Evolutionary conservation across 2,113 vertebrate species (phyloP), one percentile per base, ranked within the genome.

Genomic region (Shinisaurus crocodilurus): DNA sequence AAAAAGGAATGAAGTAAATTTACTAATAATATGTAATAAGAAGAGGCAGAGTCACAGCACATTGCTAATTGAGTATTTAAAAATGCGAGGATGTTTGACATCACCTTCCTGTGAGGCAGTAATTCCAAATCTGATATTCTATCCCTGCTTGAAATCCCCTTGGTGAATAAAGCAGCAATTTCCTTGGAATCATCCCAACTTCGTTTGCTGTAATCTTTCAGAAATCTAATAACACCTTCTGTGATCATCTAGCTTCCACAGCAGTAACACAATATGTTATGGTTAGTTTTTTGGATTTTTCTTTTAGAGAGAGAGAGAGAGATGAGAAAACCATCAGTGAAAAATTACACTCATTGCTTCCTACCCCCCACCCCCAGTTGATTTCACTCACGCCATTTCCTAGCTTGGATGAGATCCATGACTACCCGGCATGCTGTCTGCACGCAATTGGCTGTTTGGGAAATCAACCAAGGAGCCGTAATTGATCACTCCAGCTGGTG

Each of bases 401-500:
- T 89, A 0, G 0, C 87, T 40, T 89, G 92, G 92, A 90, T 3
- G 0, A 70, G 3, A 80, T 89, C 88, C 92, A 89, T 88, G 85
- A 34, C 40, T 27, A 9, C 82, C 57, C 90, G 50, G 69, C 0
- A 37, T 0, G n/a, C 54, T 18, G 0, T 23, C 1, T 75, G 20
- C 57, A 5, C 57, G 91, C 84, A 4, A 0, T 3, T 25, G 40
- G 90, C 75, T 90, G 85, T 90, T 86, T 91, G 95, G 95, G 93
- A 94, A 95, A 94, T 90, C 92, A 91, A n/a, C 89, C 91, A 88
- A 86, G 0, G 0, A 92, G 91, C 86, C 50, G 94, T 91, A 88
- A 85, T 85, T 89, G 86, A 37, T 90, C 65, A 23, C 67, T 86
- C 86, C 95, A 95, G 95, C 95, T 96, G 96, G 87, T 92, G 92